phyloP scores from a whole-genome alignment of 2,797 vertebrate genomes.

The Avahi laniger region DNA sequence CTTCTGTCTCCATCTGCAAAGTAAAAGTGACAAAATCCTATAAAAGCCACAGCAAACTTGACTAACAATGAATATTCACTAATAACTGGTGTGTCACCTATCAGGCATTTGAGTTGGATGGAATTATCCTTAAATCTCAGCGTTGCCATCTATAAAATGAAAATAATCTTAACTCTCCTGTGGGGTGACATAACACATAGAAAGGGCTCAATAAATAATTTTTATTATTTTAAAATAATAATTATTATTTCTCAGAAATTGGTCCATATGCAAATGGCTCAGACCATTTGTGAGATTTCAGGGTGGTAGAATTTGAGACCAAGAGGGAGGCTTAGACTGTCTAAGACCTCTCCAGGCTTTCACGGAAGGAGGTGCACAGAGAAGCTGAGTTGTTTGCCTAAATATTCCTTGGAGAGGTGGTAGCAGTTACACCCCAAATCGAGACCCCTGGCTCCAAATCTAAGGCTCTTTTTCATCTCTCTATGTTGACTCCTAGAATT shows the following conservation, averaged over 20 bases:
- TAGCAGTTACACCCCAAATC: not conserved
- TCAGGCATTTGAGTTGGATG: not conserved
- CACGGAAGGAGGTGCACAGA: not conserved
- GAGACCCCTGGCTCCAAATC: not conserved
- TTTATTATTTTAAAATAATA: conserved; percentile 1
- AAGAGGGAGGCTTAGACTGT: not conserved
- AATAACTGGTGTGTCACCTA: not conserved
- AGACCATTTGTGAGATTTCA: not conserved
- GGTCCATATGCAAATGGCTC: not conserved
- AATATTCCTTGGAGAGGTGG: not conserved
- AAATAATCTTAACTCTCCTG: not conserved
- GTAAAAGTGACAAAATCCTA: conserved; percentile 24
- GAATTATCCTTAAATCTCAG: not conserved
- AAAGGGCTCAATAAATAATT: not conserved
- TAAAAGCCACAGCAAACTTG: not conserved
- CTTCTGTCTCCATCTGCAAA: not conserved
- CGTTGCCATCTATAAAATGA: not conserved
- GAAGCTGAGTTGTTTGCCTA: rapidly evolving
- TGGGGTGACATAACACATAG: not conserved
- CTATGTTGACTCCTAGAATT: not conserved
- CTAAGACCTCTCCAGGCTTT: no score
- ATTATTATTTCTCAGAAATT: not conserved
- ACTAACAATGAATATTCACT: not conserved
- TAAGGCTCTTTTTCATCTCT: not conserved
- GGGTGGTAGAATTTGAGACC: not conserved